Percentiles rank a stretch among this genome's conserved stretches.
Conservation (phyloP, 2,888 invertebrate genomes). For the Adelphocoris suturalis region DNA sequence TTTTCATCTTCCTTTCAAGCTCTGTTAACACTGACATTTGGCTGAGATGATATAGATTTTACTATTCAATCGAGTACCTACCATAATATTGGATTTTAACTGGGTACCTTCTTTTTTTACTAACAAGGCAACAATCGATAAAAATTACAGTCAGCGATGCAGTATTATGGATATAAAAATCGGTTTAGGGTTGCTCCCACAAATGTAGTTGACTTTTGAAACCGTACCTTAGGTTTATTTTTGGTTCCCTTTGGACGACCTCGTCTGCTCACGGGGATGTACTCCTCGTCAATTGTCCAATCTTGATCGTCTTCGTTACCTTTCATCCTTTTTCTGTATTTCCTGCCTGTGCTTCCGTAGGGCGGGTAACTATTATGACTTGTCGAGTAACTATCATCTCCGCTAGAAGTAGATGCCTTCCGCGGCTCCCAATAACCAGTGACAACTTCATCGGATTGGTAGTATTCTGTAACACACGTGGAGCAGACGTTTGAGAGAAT, state of each 20-base stretch:
- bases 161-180: too few species aligned
- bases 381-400: background rate
- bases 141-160: too few species aligned
- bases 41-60: too few species aligned
- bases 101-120: too few species aligned
- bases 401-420: background rate
- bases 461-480: slow-evolving; percentile 32
- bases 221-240: slow-evolving; percentile 73
- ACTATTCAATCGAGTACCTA: too few species aligned
- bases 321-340: slow-evolving; percentile 67
- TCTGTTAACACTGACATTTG: too few species aligned
- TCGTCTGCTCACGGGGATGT: slow-evolving; percentile 73
- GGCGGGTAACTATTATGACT: background rate
- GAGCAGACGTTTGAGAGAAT: too few species aligned
- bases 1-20: too few species aligned
- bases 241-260: slow-evolving; percentile 75
- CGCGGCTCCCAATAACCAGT: slow-evolving; percentile 69
- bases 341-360: background rate
- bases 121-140: too few species aligned
- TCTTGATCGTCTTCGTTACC: slow-evolving; percentile 73
- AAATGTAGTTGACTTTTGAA: too few species aligned
- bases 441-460: slow-evolving; percentile 68
- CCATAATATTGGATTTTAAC: too few species aligned
- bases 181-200: too few species aligned
- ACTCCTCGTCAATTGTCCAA: slow-evolving; percentile 75